Base-by-base conservation (phyloP, 2,113 vertebrate genomes). In the Chloropsis cyanopogon region DNA sequence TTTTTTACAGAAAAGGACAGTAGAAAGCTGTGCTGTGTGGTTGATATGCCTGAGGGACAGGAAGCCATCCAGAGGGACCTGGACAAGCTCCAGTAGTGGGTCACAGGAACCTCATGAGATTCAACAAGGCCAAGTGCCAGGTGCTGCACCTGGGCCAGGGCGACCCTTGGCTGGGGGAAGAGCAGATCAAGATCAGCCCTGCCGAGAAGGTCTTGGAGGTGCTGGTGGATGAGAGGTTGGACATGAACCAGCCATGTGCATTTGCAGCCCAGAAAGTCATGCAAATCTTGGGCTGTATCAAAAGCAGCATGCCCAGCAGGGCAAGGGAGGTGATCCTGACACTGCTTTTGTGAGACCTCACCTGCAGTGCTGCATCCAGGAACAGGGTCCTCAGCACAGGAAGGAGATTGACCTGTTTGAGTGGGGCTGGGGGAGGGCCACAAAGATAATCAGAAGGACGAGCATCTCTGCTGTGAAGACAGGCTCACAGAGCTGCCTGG, bases 1-100 rank as follows among this genome's bases (percentile, higher is more conserved):
- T 90, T 4, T 87, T 81, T 79, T 66, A 65, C 12, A 90, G 49
- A 39, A 50, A 84, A 90, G 12, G 50, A 72, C 20, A 90, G 24
- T 17, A 70, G 35, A 82, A 71, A 70, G 12, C 39, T 49, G 41
- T 42, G 29, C 17, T 39, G 16, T 65, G 76, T 7, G 2, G 20
- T 3, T 37, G 52, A 22, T 24, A 53, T 0, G 0, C n/a, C 29
- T 53, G n/a, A 53, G 29, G 8, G n/a, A 53, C 9, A 16, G 22
- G 78, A 78, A 61, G 23, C 15, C 47, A 61, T 53, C n/a, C 39
- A n/a, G 64, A 53, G 23, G 29, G 44, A 49, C 35, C 16, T 37
- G 37, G 57, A 76, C 29, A 75, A 86, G 11, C 23, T 70, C 4
- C 8, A 70, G 29, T 5, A 57, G 22, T 22, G 12, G 25, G 10